Evolutionary conservation across 35 echinoderm and acorn worm species (phyloP).

Genomic region (Chiridota heheva): DNA sequence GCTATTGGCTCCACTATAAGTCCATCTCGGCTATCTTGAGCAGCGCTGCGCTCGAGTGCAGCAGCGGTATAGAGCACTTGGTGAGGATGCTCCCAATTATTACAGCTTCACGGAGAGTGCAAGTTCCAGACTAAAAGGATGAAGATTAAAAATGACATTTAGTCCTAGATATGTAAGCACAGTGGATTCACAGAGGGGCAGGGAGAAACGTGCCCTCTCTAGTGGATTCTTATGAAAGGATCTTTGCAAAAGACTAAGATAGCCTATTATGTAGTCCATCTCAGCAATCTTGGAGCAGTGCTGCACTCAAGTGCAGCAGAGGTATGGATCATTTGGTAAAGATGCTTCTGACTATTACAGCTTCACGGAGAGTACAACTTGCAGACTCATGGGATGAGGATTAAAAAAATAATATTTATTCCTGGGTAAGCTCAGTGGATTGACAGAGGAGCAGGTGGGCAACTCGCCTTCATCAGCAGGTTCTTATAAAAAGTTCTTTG

Average conservation of each 20-base stretch:
- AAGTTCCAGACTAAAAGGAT: slow-evolving; percentile 58
- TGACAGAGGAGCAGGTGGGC: no score
- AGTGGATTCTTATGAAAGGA: no score
- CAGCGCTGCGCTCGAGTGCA: slow-evolving; percentile 75
- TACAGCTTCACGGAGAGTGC: slow-evolving; percentile 73
- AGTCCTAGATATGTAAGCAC: no score
- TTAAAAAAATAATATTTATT: no score
- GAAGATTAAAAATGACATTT: background rate
- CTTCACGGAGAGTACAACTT: slow-evolving; percentile 75
- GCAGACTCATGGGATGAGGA: no score
- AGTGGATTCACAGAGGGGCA: no score
- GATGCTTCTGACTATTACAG: slow-evolving; percentile 86
- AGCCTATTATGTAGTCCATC: slow-evolving; percentile 99
- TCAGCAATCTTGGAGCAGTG: slow-evolving; percentile 93
- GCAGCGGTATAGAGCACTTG: slow-evolving; percentile 67
- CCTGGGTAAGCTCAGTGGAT: no score
- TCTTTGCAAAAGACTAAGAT: no score
- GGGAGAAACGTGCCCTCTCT: no score
- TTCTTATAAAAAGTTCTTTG: no score
- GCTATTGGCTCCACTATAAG: slow-evolving; percentile 91
- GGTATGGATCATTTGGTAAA: slow-evolving; percentile 86
- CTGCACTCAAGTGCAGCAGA: slow-evolving; percentile 86
- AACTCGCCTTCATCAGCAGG: no score
- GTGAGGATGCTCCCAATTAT: slow-evolving; percentile 70
- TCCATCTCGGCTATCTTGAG: slow-evolving; percentile 91